Evolutionary conservation across 2,888 invertebrate genomes (phyloP), one percentile per base, ranked within the genome.

Genomic region (Dioctria linearis): DNA sequence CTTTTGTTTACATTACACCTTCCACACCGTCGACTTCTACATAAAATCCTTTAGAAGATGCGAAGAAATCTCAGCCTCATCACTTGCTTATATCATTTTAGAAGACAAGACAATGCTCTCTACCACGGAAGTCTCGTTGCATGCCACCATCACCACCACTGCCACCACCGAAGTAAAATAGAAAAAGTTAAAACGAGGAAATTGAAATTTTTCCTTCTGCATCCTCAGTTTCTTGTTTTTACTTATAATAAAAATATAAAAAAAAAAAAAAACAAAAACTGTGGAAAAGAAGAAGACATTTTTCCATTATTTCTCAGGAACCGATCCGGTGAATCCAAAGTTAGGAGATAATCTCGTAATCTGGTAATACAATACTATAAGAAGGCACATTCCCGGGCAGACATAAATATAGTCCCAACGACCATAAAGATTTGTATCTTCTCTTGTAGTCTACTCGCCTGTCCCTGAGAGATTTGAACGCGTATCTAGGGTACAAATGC

Each of bases 311-410:
- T 69, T 69, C 39, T 37, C 69, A 67, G 49, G 40, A 69, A 39
- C 69, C 51, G 37, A 65, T 49, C 39, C 37, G 39, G 69, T 69
- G 69, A 69, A 51, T 69, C 69, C 69, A 51, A 69, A 69, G 51
- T 69, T 51, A n/a, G 37, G 51, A 69, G 69, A 69, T 69, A 69
- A 69, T 69, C 69, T 69, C 69, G 69, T 69, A 69, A 69, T 69
- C 69, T 69, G 69, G n/a, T 69, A 51, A 69, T 69, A 69, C 49
- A 69, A 67, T 67, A 42, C n/a, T 25, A 46, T 6, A 54, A 51
- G 25, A 69, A 54, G 51, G 25, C 25, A 69, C 69, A 69, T 69
- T 69, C 39, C 69, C 49, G 5, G 39, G 37, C 69, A 69, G 39
- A 51, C 69, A 69, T 49, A 69, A 69, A 51, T 49, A 69, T 51